Base-by-base conservation (phyloP, 2,113 vertebrate genomes). In the Motacilla tschutschensis region DNA sequence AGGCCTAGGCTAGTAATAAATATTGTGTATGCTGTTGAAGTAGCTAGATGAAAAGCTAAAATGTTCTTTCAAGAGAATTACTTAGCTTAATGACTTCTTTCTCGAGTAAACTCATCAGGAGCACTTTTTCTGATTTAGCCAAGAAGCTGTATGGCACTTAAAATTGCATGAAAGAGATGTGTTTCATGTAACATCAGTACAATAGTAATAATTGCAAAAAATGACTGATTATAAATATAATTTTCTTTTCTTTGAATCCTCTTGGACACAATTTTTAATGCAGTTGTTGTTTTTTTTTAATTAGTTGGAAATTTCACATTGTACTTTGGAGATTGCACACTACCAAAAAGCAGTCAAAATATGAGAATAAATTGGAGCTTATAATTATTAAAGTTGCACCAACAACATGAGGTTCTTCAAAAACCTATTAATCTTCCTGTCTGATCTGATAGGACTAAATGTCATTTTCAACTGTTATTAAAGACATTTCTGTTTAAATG, bases 51-150 rank as follows among this genome's bases (percentile, higher is more conserved):
- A 83, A 93, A 87, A 72, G 26, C 29, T 85, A 64, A 43, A 64
- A 72, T 75, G 50, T 83, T 29, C 25, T 93, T 93, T 91, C 71
- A 91, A 54, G 66, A 50, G 15, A 91, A 62, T 35, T 91, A 54
- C 62, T 91, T 66, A 72, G 36, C 38, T 83, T 85, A 89, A 78
- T 83, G 44, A 71, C 33, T 80, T 80, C 36, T 64, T 78, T 85
- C 77, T 67, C 58, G 69, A 79, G 53, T 87, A 67, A 91, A 77
- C 47, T 91, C 71, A 81, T 63, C 51, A 77, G 62, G 8, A 82
- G 16, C 53, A 75, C 33, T 75, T 92, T 83, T 90, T 80, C 65
- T 92, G 41, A 78, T 91, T 89, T 62, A 85, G 11, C 41, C 12
- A 14, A 65, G 46, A 89, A 87, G 50, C 41, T 75, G 9, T 59